These are phyloP conservation scores for Cochlearius cochlearius DNA, from an alignment of 2,113 vertebrate species.

Conservation along the genomic window DNA sequence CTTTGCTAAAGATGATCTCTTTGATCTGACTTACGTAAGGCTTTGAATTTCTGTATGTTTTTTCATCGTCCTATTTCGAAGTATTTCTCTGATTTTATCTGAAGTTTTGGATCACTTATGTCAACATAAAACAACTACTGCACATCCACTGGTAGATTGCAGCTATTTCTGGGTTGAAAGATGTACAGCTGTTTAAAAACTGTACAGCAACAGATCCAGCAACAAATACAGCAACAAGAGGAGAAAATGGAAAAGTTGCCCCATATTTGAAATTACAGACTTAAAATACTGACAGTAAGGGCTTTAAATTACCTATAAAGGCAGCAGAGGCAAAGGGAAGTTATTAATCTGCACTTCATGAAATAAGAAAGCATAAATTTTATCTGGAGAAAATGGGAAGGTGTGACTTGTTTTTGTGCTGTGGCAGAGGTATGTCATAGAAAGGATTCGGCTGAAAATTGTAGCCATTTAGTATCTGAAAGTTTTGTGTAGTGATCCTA, in stretches of 20 bases:
- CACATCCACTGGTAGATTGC: not conserved
- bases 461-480: not conserved
- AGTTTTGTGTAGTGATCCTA: not conserved
- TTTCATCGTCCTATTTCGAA: not conserved
- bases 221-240: not conserved
- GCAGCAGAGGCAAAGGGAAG: not conserved
- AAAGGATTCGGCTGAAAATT: not conserved
- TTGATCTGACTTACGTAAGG: conserved; percentile 14
- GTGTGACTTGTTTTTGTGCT: not conserved
- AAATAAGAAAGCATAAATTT: not conserved
- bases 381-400: not conserved
- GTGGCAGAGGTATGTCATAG: not conserved
- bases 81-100: not conserved
- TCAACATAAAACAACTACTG: not conserved
- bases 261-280: not conserved
- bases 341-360: not conserved
- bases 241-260: not conserved
- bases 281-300: not conserved
- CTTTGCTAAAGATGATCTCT: not conserved
- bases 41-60: not conserved
- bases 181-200: not conserved
- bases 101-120: not conserved
- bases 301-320: not conserved
- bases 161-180: not conserved
- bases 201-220: not conserved